phyloP scores from a whole-genome alignment of 2,888 invertebrate genomes.

The Pachydiplax longipennis region DNA sequence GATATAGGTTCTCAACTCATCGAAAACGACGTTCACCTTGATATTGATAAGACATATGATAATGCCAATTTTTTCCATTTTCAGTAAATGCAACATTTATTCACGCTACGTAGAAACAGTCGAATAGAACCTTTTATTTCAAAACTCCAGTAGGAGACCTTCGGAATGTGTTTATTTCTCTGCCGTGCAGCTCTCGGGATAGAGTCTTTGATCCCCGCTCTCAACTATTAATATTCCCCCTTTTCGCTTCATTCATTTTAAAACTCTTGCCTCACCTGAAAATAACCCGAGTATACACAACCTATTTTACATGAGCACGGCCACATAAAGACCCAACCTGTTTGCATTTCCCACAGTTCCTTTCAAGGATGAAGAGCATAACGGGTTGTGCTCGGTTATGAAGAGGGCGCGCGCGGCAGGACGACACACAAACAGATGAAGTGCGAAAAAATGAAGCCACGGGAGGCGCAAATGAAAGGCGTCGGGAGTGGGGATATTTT shows the following conservation, averaged over 20 bases:
- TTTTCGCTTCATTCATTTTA: conserved; percentile 6
- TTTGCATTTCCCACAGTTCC: conserved; percentile 30
- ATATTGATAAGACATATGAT: too few relatives aligned
- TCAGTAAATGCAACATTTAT: too few relatives aligned
- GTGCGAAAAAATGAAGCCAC: conserved; percentile 15
- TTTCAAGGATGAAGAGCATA: conserved; percentile 12
- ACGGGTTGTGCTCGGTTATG: not conserved
- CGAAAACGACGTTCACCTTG: too few relatives aligned
- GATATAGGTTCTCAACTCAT: too few relatives aligned
- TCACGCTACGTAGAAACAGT: not conserved
- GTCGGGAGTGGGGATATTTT: not conserved
- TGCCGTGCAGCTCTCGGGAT: not conserved
- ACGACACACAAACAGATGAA: conserved; percentile 21
- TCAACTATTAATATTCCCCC: conserved; percentile 26
- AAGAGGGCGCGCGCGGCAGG: not conserved
- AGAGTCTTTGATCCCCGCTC: not conserved
- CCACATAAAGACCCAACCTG: conserved; percentile 27
- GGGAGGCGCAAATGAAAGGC: conserved; percentile 1
- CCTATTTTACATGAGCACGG: not conserved
- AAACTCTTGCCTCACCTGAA: not conserved
- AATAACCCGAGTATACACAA: not conserved
- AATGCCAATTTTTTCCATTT: too few relatives aligned
- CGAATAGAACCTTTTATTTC: not conserved
- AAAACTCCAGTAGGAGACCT: not conserved
- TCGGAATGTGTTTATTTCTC: not conserved